These are phyloP conservation scores for Cetoscarus ocellatus DNA, from an alignment of 2,797 vertebrate genomes.

Conservation along the genomic window DNA sequence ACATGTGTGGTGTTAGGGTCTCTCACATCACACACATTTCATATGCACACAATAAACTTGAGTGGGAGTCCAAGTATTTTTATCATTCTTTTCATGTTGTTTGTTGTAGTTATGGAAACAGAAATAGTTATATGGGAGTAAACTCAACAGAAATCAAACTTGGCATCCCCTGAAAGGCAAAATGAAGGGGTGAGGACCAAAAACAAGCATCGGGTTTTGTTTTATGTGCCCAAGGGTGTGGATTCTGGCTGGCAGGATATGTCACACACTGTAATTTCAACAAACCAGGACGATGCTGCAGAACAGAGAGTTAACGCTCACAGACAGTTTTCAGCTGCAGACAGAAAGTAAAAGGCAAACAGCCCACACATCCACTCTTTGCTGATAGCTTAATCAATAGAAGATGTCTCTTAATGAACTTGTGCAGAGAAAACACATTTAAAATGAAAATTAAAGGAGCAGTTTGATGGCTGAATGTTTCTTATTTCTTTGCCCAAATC, in stretches of 20 bases:
- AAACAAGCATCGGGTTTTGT: neutral
- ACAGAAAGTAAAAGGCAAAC: neutral
- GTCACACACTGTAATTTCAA: conserved; percentile 21
- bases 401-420: too few relatives aligned
- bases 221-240: neutral
- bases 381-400: neutral
- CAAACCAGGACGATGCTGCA: neutral
- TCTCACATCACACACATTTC: conserved; percentile 35
- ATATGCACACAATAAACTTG: conserved; percentile 26
- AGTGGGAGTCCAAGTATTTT: conserved; percentile 10
- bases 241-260: neutral
- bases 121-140: neutral
- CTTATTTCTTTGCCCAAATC: too few relatives aligned
- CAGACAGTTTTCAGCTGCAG: neutral
- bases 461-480: too few relatives aligned
- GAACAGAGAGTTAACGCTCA: neutral
- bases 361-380: neutral
- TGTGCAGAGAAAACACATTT: too few relatives aligned
- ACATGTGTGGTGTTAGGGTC: conserved; percentile 30
- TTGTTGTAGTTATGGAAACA: conserved; percentile 11
- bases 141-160: neutral
- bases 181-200: neutral
- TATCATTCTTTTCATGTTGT: conserved; percentile 16
- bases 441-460: too few relatives aligned
- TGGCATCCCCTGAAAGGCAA: neutral